phyloP scores from a whole-genome alignment of 2,797 vertebrate species.

The Eleutherodactylus coqui region DNA sequence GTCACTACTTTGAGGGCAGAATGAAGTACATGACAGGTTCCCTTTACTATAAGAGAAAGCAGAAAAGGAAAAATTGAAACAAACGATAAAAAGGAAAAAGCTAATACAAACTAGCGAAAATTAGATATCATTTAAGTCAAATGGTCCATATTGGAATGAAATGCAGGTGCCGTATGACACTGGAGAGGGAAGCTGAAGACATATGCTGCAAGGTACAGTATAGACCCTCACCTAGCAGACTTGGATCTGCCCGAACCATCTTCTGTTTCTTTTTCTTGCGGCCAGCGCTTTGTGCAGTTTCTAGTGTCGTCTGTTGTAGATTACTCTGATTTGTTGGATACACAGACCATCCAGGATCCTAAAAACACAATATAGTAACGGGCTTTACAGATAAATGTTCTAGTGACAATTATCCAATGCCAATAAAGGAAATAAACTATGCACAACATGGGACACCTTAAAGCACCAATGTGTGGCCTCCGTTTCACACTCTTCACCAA shows the following conservation, averaged over 20 bases:
- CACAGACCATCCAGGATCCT: constrained; percentile 94
- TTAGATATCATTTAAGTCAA: not conserved
- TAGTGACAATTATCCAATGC: too few relatives aligned
- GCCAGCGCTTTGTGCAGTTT: constrained; percentile 93
- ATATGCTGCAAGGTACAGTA: not conserved
- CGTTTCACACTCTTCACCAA: too few relatives aligned
- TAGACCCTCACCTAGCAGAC: constrained; percentile 87
- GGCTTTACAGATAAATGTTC: not conserved
- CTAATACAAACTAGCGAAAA: too few relatives aligned
- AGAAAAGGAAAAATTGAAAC: too few relatives aligned
- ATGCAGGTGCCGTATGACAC: not conserved
- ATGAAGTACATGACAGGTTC: too few relatives aligned
- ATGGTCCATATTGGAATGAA: not conserved
- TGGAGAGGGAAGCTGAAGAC: not conserved
- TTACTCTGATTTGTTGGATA: constrained; percentile 89
- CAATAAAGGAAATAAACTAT: too few relatives aligned
- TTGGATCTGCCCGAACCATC: constrained; percentile 98
- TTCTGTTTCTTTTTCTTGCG: constrained; percentile 99
- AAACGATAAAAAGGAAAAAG: too few relatives aligned
- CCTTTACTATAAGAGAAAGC: too few relatives aligned
- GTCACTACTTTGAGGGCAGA: too few relatives aligned
- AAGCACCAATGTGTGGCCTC: not conserved
- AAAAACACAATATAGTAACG: not conserved
- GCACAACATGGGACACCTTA: not conserved
- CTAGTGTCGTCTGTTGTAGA: constrained; percentile 90